Evolutionary conservation across 2,113 vertebrate genomes (phyloP), one percentile per base, ranked within the genome.

Genomic region (Amblyornis subalaris): DNA sequence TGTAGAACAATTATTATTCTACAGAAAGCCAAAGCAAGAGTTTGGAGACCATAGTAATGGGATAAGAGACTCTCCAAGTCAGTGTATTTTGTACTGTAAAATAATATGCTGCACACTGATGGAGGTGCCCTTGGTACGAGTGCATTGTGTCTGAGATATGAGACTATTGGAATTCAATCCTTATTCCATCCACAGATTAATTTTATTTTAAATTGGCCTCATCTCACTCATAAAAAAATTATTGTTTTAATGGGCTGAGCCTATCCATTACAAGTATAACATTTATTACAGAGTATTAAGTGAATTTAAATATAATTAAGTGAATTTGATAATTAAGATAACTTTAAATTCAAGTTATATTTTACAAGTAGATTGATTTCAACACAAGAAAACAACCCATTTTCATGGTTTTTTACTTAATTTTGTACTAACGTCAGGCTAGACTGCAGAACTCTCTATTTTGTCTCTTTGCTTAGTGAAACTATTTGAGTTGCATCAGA

Each of bases 251-350:
- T 96, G 90, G 36, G 33, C 31, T 70, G 31, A 88, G 44, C 28
- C 62, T 48, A 48, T 92, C 81, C 42, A 90, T 88, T 94, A 90
- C 70, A 88, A 94, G 54, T 85, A 65, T 88, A 95, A 89, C 45
- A 94, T 96, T 96, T 94, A 96, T 93, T 94, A 86, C 70, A 45
- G 35, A 62, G 20, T 78, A 91, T 95, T 91, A 96, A 95, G 85
- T 90, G 90, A 38, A 91, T 94, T 82, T 95, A 91, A 95, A 91
- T 91, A 76, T 26, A 94, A 96, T 95, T 80, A 94, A 95, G 74
- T 94, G 76, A 96, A 95, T 93, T 92, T 94, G 40, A 93, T 93
- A 92, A 93, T 94, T 93, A 94, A 58, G 91, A 88, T 69, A 89
- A 75, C 71, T 90, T 92, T 91, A 93, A 92, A 92, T 96, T 94